Percentiles rank a stretch among this genome's conserved stretches.
Evolutionary conservation across 2,888 invertebrate genomes (phyloP).

Genomic region (Drosophila percnosoma): DNA sequence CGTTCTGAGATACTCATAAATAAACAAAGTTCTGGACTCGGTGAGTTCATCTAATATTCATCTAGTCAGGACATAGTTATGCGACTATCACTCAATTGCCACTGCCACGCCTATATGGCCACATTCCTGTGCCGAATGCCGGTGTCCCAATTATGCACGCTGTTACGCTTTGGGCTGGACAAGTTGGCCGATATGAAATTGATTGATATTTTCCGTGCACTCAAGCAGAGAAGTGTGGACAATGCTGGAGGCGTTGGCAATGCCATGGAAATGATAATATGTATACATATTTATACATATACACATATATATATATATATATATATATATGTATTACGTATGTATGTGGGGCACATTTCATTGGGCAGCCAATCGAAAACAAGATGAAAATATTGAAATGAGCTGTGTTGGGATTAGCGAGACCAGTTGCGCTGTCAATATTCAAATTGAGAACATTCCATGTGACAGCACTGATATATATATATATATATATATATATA

Average conservation of each 20-base stretch:
- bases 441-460: constrained; percentile 69
- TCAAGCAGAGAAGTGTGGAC: constrained; percentile 47
- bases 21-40: not conserved
- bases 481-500: not conserved
- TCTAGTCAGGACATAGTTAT: constrained; percentile 35
- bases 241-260: constrained; percentile 32
- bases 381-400: constrained; percentile 37
- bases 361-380: constrained; percentile 27
- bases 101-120: constrained; percentile 14
- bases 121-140: not conserved
- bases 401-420: constrained; percentile 21
- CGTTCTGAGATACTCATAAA: not conserved
- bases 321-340: not conserved
- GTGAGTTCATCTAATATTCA: constrained; percentile 46
- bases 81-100: constrained; percentile 32
- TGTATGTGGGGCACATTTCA: constrained; percentile 26
- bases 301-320: too few species aligned
- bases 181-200: constrained; percentile 39
- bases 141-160: constrained; percentile 9
- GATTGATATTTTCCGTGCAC: constrained; percentile 58
- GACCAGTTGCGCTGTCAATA: constrained; percentile 56
- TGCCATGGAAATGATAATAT: constrained; percentile 38
- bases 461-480: constrained; percentile 28
- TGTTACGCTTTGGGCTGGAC: constrained; percentile 20
- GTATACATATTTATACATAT: not conserved